Base-by-base conservation (phyloP, 2,797 vertebrate species). In the Catharus ustulatus region DNA sequence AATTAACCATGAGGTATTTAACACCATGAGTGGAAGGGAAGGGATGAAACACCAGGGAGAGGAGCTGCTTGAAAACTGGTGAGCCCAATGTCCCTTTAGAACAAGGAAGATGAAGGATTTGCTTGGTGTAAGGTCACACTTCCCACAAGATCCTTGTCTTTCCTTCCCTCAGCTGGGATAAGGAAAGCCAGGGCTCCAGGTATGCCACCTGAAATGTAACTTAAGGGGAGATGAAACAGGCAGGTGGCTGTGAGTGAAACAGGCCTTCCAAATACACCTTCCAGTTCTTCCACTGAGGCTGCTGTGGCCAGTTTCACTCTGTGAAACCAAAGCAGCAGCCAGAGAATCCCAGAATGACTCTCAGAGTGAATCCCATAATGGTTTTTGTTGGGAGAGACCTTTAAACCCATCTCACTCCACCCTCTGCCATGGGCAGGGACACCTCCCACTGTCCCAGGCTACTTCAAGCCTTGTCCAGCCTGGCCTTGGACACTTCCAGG, bases 381-480 rank as follows among this genome's bases (percentile, higher is more conserved):
- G 1, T 34, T 76, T 51, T 23, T 19, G 4, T 18, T 49, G 36
- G 29, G 10, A 27, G 23, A 13, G 19, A 29, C 23, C 42, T 62
- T 5, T 49, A 43, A 89, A 1, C 5, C 17, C 23, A 55, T 43
- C 32, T 4, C 0, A 0, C 3, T 6, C 9, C 48, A 36, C 5
- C 8, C 22, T 8, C 26, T 62, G 34, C 42, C 15, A 7, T 10
- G 42, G 17, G 6, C 71, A 89, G 26, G 16, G 32, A 76, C 43
- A 43, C 16, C 20, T 76, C 11, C 36, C 43, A 30, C 43, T 6
- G 0, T 0, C 10, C 23, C 57, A 38, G 32, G 17, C 0, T 38
- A 29, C 43, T 63, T 78, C 78, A 75, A 69, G 27, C 27, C 36
- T 62, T 0, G 0, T n/a, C 42, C 22, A 69, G 0, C 36, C 32